phyloP scores from a whole-genome alignment of 2,888 invertebrate genomes.

The Andrena flavipes region DNA sequence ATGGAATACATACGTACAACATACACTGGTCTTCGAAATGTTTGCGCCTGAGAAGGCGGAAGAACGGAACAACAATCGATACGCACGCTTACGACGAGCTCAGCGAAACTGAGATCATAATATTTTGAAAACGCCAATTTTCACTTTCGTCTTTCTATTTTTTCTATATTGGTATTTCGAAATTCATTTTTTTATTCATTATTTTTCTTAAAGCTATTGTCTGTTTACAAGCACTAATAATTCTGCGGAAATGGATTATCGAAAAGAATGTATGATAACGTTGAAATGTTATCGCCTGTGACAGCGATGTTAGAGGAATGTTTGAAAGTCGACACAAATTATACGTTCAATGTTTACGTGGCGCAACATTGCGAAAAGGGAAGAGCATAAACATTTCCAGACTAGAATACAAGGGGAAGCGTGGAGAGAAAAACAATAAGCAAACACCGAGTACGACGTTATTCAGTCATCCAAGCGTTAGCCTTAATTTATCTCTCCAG shows the following conservation, averaged over 20 bases:
- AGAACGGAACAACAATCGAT: slow-evolving; percentile 13
- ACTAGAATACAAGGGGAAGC: background rate
- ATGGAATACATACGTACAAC: background rate
- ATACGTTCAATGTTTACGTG: background rate
- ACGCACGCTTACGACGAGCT: background rate
- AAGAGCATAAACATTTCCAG: background rate
- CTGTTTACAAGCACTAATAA: background rate
- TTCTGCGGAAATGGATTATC: background rate
- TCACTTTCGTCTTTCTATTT: background rate
- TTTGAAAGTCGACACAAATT: background rate
- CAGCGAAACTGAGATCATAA: background rate
- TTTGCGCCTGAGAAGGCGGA: slow-evolving; percentile 7
- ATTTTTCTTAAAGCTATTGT: background rate
- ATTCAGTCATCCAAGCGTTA: background rate
- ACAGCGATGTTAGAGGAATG: too few relatives aligned
- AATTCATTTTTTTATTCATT: too few relatives aligned
- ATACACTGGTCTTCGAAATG: slow-evolving; percentile 6
- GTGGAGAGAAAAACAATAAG: background rate
- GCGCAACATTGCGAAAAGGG: background rate
- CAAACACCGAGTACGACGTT: background rate
- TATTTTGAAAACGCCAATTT: background rate
- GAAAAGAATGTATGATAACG: background rate
- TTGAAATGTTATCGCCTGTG: background rate
- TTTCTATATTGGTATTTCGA: background rate
- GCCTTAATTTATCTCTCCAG: background rate